Base-by-base conservation (phyloP, 1,140 invertebrate species). In the Caenorhabditis latens region DNA sequence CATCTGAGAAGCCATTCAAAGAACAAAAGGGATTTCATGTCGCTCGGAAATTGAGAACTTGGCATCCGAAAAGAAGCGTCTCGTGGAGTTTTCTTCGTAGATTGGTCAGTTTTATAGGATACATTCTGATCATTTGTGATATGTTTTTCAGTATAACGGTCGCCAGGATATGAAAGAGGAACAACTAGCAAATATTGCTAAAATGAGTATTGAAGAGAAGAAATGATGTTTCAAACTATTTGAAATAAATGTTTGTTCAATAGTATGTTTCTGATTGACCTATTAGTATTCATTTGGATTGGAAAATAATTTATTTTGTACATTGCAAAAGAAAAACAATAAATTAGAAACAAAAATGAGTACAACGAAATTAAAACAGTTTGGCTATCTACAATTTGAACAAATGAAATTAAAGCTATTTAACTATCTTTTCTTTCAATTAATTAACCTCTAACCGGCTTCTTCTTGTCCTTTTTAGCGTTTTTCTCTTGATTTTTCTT, bases 1-100 rank as follows among this genome's bases (percentile, higher is more conserved):
- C n/a, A 19, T 7, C 71, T 4, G 71, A 79, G 46, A 79, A 79
- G n/a, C 71, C 71, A 79, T 79, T 79, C 46, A 79, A 79, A 14
- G 71, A 79, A 14, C 71, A 79, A 14, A 79, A 79, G 46, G 7
- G 40, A n/a, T 79, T 79, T 21, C 71, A 40, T 24, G 71, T 79
- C 0, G 71, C 71, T 32, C 71, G 71, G 7, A 79, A 32, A 24
- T 53, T 79, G 46, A 79, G 71, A 50, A 50, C 46, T 13, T 79
- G 71, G 71, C 43, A 50, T 48, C 71, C 71, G 14, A 48, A 14
- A 79, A 46, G 71, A 24, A 14, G 46, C 32, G 71, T 79, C 9
- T 53, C 71, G 8, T 79, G 71, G 71, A 79, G 13, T 79, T 79
- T 79, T 24, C 71, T 79, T 24, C 71, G 71, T 21, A 50, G 71